A percentile compares a stretch with the other conserved stretches of the same genome.
Conservation (phyloP, 2,888 invertebrate species). For the Fragum whitleyi region DNA sequence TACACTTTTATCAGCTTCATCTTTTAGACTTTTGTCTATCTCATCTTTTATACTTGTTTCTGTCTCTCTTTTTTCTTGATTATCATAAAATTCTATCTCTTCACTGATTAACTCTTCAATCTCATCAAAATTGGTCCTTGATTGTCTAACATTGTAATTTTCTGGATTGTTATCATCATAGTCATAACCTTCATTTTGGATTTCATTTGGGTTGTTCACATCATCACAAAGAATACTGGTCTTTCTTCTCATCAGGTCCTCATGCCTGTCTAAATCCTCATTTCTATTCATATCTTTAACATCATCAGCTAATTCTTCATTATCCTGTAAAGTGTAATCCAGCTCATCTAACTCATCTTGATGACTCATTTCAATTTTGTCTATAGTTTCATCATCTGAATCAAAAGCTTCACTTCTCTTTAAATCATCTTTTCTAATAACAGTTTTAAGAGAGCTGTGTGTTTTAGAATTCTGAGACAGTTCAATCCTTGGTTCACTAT, state of each 20-base stretch:
- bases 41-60: slow-evolving; percentile 31
- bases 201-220: slow-evolving; percentile 24
- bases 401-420: slow-evolving; percentile 37
- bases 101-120: slow-evolving; percentile 37
- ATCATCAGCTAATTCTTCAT: slow-evolving; percentile 2
- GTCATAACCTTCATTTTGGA: slow-evolving; percentile 26
- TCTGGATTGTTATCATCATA: slow-evolving; percentile 39
- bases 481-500: slow-evolving; percentile 38
- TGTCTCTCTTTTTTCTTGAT: slow-evolving; percentile 38
- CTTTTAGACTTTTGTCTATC: slow-evolving; percentile 19
- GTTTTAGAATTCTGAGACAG: slow-evolving; percentile 34
- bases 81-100: slow-evolving; percentile 42
- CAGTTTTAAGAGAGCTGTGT: slow-evolving; percentile 21
- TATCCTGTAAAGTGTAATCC: slow-evolving; percentile 9
- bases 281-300: not conserved
- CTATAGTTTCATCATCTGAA: slow-evolving; percentile 31
- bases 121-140: slow-evolving; percentile 23
- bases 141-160: slow-evolving; percentile 35
- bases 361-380: slow-evolving; percentile 29
- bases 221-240: slow-evolving; percentile 17
- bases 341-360: slow-evolving; percentile 13
- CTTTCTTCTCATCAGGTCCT: not conserved
- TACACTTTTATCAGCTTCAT: not conserved
- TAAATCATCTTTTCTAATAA: slow-evolving; percentile 13
- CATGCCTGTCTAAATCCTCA: not conserved